These are phyloP conservation scores for Caenorhabditis virilis DNA, from an alignment of 2,888 invertebrate species.

Conservation along the genomic window DNA sequence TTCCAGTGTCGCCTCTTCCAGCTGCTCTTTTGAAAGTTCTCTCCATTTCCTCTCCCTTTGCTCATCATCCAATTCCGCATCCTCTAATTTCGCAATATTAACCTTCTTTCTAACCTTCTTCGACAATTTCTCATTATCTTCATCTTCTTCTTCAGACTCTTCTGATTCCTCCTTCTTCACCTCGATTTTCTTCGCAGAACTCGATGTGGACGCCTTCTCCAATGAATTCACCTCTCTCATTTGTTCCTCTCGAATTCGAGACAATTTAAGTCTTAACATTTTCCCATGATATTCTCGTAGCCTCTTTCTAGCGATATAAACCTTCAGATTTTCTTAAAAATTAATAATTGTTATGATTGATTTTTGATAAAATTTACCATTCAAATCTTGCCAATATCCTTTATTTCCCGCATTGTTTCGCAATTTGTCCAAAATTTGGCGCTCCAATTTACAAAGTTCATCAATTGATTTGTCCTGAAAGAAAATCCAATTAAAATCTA, in stretches of 20 bases:
- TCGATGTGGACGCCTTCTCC: neutral
- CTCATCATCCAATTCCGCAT: constrained; percentile 62
- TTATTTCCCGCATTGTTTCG: constrained; percentile 91
- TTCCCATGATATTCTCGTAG: constrained; percentile 89
- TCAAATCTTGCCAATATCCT: constrained; percentile 94
- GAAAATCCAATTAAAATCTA: no score
- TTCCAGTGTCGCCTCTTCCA: constrained; percentile 60
- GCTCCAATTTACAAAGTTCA: constrained; percentile 81
- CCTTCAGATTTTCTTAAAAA: constrained; percentile 70
- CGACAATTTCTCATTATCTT: constrained; percentile 19
- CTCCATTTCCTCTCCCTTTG: constrained; percentile 63
- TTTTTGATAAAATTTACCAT: constrained; percentile 76
- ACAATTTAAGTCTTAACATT: constrained; percentile 84
- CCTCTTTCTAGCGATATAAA: constrained; percentile 75
- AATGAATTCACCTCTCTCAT: constrained; percentile 28
- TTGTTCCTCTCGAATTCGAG: constrained; percentile 82
- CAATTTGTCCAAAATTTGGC: constrained; percentile 83
- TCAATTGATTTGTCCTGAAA: constrained; percentile 81
- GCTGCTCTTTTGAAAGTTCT: constrained; percentile 51
- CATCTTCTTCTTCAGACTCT: constrained; percentile 29
- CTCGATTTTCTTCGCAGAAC: constrained; percentile 1
- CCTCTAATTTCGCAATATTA: constrained; percentile 48
- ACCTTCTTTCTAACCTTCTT: constrained; percentile 42
- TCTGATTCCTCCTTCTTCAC: constrained; percentile 46
- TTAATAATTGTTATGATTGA: neutral